These are phyloP conservation scores for Eubasilissa splendida DNA, from an alignment of 2,888 invertebrate species.

Conservation along the genomic window DNA sequence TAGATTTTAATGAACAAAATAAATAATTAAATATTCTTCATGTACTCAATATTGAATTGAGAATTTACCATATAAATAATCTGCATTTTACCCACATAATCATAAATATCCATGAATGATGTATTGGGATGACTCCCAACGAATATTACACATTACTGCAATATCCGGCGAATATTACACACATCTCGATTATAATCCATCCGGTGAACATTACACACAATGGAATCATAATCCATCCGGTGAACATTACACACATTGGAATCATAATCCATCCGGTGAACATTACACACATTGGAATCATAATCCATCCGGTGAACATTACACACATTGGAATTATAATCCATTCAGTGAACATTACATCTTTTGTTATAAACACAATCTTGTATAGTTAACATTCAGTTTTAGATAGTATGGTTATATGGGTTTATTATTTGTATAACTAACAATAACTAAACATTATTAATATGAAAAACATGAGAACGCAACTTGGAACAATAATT, in stretches of 20 bases:
- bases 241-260: no score
- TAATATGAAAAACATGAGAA: conserved; percentile 44
- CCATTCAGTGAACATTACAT: neutral
- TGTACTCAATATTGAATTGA: neutral
- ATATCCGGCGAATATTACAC: no score
- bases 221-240: no score
- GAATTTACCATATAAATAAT: neutral
- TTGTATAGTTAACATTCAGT: neutral
- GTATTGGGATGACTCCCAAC: no score
- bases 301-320: neutral
- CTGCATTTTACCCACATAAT: neutral
- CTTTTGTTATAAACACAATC: no score
- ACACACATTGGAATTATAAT: neutral
- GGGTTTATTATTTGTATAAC: neutral
- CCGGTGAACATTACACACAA: no score
- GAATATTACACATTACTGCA: no score
- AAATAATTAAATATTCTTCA: neutral
- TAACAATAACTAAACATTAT: conserved; percentile 6
- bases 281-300: no score
- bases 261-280: no score
- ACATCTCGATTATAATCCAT: no score
- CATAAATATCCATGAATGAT: neutral
- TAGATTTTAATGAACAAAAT: neutral
- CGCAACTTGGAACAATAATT: conserved; percentile 55
- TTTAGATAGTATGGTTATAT: conserved; percentile 17